Conservation (phyloP, 2,888 invertebrate genomes). For the Caenorhabditis plicata region DNA sequence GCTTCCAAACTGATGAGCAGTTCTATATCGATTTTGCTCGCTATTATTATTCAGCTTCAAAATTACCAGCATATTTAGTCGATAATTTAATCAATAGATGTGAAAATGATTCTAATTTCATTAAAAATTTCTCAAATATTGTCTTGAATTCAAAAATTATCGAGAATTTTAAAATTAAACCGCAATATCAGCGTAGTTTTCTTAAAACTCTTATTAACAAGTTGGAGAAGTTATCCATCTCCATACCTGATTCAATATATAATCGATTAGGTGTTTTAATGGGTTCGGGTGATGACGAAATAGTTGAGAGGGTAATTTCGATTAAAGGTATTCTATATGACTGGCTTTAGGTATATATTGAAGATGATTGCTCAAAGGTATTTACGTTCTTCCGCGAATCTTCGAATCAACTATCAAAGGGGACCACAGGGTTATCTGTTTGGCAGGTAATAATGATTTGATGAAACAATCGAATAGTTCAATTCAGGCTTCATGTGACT, state of each 20-base stretch:
- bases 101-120: background rate
- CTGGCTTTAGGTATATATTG: slow-evolving; percentile 19
- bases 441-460: slow-evolving; percentile 46
- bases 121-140: slow-evolving; percentile 2
- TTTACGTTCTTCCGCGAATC: slow-evolving; percentile 26
- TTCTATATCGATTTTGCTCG: slow-evolving; percentile 15
- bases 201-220: slow-evolving; percentile 20
- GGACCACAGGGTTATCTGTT: slow-evolving; percentile 58
- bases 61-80: slow-evolving; percentile 18
- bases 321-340: background rate
- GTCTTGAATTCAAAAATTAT: slow-evolving; percentile 17
- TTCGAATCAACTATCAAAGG: slow-evolving; percentile 46
- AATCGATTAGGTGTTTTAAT: slow-evolving; percentile 21
- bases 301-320: slow-evolving; percentile 14
- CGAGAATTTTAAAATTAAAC: slow-evolving; percentile 12
- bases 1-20: slow-evolving; percentile 5
- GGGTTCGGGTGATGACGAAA: slow-evolving; percentile 15
- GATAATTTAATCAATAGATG: slow-evolving; percentile 4
- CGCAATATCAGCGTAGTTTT: slow-evolving; percentile 20
- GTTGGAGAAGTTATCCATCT: slow-evolving; percentile 1
- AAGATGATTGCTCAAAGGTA: slow-evolving; percentile 8
- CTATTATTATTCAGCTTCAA: slow-evolving; percentile 19
- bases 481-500: slow-evolving; percentile 35
- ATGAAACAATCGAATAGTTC: background rate
- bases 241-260: slow-evolving; percentile 24